These are phyloP conservation scores for Xenopus petersii DNA, from an alignment of 2,797 vertebrate genomes.

Conservation along the genomic window DNA sequence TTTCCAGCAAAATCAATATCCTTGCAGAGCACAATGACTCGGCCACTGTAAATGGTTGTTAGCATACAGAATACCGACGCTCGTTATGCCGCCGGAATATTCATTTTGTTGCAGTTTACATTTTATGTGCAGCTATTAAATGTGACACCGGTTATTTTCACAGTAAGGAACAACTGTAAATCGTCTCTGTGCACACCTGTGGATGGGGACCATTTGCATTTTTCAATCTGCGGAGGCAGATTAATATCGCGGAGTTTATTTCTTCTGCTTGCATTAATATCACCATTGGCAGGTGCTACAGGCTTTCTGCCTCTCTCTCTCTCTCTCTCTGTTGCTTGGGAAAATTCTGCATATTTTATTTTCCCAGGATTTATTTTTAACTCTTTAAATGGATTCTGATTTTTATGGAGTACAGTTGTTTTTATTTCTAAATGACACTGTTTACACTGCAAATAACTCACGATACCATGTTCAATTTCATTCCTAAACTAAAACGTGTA, in stretches of 20 bases:
- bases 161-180: conserved; percentile 56
- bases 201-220: conserved; percentile 57
- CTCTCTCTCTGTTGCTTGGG: background rate
- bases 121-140: conserved; percentile 53
- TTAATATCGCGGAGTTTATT: conserved; percentile 55
- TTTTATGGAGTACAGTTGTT: too few relatives aligned
- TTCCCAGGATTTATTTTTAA: background rate
- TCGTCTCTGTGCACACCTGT: conserved; percentile 53
- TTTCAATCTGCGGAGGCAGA: conserved; percentile 57
- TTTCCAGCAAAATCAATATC: conserved; percentile 40
- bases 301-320: conserved; percentile 2
- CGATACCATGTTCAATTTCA: too few relatives aligned
- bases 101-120: conserved; percentile 53
- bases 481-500: too few relatives aligned
- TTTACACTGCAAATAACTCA: too few relatives aligned
- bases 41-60: conserved; percentile 40
- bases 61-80: conserved; percentile 43
- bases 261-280: conserved; percentile 55
- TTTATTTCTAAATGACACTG: too few relatives aligned
- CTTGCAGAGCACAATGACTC: conserved; percentile 25
- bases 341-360: conserved; percentile 1
- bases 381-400: background rate
- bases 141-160: conserved; percentile 60
- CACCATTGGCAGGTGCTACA: conserved; percentile 29
- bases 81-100: conserved; percentile 55